Conservation (phyloP, 2,113 vertebrate species). For the Paradisaea rubra region DNA sequence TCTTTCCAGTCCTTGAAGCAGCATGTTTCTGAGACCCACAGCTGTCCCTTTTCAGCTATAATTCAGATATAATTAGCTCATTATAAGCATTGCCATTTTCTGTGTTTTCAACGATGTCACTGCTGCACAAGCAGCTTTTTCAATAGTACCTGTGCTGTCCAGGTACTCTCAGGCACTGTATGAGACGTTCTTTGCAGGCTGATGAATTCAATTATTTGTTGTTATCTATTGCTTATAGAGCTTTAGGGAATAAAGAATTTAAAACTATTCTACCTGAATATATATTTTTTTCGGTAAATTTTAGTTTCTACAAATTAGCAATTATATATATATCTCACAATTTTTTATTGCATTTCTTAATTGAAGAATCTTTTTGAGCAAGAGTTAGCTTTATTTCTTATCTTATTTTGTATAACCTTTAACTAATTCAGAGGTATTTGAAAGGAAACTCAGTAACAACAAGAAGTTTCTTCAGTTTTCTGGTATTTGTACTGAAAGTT, state of each 20-base stretch:
- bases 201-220: neutral
- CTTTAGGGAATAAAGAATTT: neutral
- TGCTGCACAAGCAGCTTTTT: neutral
- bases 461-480: neutral
- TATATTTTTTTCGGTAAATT: neutral
- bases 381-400: neutral
- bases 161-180: neutral
- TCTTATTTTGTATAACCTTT: neutral
- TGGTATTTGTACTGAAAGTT: neutral
- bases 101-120: neutral
- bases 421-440: neutral
- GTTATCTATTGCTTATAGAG: neutral
- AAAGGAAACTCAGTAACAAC: neutral
- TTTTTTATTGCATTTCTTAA: neutral
- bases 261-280: neutral
- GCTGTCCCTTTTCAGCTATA: neutral
- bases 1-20: neutral
- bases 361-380: neutral
- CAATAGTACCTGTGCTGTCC: neutral
- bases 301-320: neutral
- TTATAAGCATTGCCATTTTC: neutral
- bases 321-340: rapidly evolving
- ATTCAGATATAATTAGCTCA: neutral
- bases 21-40: neutral
- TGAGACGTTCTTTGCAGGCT: neutral